Percentiles rank a stretch among this genome's conserved stretches.
Evolutionary conservation across 1,140 invertebrate genomes (phyloP).

Genomic region (Drosophila sproati): DNA sequence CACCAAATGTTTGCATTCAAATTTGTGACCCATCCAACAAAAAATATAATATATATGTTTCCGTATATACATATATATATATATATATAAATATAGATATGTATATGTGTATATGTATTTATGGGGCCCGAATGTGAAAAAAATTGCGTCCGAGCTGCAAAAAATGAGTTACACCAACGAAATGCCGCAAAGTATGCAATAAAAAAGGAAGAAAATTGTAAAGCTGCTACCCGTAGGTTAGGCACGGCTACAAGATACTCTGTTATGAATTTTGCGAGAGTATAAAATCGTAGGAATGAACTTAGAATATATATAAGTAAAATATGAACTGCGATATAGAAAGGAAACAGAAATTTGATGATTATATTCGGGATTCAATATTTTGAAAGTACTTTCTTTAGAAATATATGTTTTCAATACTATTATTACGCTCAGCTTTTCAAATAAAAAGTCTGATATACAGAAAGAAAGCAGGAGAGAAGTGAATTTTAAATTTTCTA

Average conservation of each 20-base stretch:
- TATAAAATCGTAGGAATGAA: too few relatives aligned
- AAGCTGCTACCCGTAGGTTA: not conserved
- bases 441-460: too few relatives aligned
- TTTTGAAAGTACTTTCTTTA: too few relatives aligned
- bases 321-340: too few relatives aligned
- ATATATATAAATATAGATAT: not conserved
- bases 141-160: constrained; percentile 43
- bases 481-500: too few relatives aligned
- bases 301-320: too few relatives aligned
- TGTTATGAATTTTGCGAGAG: not conserved
- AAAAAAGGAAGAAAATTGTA: constrained; percentile 42
- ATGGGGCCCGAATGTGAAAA: constrained; percentile 21
- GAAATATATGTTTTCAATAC: too few relatives aligned
- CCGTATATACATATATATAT: not conserved
- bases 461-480: too few relatives aligned
- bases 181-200: constrained; percentile 81
- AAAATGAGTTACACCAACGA: constrained; percentile 62
- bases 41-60: constrained; percentile 3
- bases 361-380: too few relatives aligned
- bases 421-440: too few relatives aligned
- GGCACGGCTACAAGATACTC: not conserved
- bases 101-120: not conserved
- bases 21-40: constrained; percentile 56
- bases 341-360: too few relatives aligned
- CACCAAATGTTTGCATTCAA: constrained; percentile 67